These are phyloP conservation scores for Eleutherodactylus coqui DNA, from an alignment of 2,797 vertebrate species.

Conservation along the genomic window DNA sequence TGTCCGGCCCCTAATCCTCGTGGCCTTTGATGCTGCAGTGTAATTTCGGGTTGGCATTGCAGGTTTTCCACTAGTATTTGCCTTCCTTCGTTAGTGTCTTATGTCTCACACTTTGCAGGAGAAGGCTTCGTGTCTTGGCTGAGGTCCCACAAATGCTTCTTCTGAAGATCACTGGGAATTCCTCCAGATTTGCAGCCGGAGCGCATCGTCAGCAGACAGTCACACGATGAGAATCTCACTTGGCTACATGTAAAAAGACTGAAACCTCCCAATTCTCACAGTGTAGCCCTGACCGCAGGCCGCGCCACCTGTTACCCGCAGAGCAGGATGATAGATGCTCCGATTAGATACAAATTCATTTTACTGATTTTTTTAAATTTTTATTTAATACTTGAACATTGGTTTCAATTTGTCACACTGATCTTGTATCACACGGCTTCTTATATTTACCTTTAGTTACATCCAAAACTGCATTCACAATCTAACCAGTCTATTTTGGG, in stretches of 20 bases:
- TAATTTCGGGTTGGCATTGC: constrained; percentile 19
- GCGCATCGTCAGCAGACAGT: constrained; percentile 2
- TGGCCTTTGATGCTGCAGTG: constrained; percentile 60
- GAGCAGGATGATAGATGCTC: neutral
- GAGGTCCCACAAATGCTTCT: constrained; percentile 44
- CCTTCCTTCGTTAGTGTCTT: constrained; percentile 62
- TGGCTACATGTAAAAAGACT: neutral
- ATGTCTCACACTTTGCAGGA: constrained; percentile 27
- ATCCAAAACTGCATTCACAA: neutral
- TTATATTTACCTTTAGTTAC: neutral
- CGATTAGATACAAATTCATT: neutral
- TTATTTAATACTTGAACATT: neutral
- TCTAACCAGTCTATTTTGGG: neutral
- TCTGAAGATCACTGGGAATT: constrained; percentile 32
- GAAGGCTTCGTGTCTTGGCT: constrained; percentile 49
- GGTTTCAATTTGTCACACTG: neutral
- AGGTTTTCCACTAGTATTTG: constrained; percentile 37
- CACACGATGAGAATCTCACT: neutral
- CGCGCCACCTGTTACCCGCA: neutral
- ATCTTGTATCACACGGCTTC: neutral
- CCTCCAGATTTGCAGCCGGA: constrained; percentile 6
- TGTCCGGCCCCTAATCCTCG: constrained; percentile 54
- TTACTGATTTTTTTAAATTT: neutral
- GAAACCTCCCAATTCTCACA: neutral
- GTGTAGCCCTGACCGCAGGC: neutral